Evolutionary conservation across 2,888 invertebrate genomes (phyloP).

Genomic region (Chalcis sispes): DNA sequence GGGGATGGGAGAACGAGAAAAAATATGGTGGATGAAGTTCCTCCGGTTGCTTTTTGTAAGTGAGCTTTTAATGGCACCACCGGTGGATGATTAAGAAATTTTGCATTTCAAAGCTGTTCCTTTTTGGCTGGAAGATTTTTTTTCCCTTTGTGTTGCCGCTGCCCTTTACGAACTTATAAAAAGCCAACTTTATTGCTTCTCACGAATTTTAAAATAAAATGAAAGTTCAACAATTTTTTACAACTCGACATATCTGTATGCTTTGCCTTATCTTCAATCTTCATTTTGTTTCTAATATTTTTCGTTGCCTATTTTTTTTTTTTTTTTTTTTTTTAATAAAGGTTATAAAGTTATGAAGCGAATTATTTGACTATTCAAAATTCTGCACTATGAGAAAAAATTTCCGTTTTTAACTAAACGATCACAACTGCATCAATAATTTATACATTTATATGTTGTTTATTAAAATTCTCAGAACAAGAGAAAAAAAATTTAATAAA

Average conservation of each 20-base stretch:
- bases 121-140: conserved; percentile 18
- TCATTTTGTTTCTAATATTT: background rate
- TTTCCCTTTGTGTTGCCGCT: conserved; percentile 23
- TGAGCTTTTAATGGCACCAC: conserved; percentile 31
- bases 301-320: conserved; percentile 6
- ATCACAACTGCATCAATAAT: too few species aligned
- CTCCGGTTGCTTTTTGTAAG: background rate
- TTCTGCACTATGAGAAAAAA: too few species aligned
- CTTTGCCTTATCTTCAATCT: background rate
- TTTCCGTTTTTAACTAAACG: too few species aligned
- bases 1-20: background rate
- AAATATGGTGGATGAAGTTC: background rate
- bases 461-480: too few species aligned
- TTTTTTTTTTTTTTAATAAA: too few species aligned
- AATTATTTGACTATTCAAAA: too few species aligned
- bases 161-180: conserved; percentile 32
- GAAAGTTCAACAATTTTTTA: conserved; percentile 17
- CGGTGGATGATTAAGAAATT: conserved; percentile 33
- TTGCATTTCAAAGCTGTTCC: conserved; percentile 39
- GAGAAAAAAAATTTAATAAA: too few species aligned
- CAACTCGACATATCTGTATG: too few species aligned
- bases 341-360: too few species aligned
- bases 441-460: too few species aligned
- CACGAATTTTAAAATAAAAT: conserved; percentile 23
- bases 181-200: conserved; percentile 31